Base-by-base conservation (phyloP, 37 sponge, comb jelly and placozoan species). In the Spongilla lacustris region DNA sequence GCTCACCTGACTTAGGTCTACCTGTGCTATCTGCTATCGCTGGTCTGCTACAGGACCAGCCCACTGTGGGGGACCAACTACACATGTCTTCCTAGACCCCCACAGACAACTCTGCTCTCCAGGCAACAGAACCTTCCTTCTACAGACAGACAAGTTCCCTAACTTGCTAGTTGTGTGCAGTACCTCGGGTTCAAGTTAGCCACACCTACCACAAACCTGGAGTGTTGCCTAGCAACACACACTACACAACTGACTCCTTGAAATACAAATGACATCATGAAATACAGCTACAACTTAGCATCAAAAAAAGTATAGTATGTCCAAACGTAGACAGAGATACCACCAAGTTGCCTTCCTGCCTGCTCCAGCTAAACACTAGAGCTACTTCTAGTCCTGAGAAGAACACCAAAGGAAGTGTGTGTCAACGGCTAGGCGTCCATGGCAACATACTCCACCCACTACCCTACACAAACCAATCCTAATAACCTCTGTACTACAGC, bases 341-440 rank as follows among this genome's bases (percentile, higher is more conserved):
- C 58, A 58, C 58, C 58, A 58, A 58, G 14, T 1, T 58, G 4
- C 1, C 58, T 14, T 58, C 58, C 58, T 58, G 58, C 58, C 58
- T 58, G 58, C 58, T 58, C 58, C 58, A 17, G 58, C 58, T 58
- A 58, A 41, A 58, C 58, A 58, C 58, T 58, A 58, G 58, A 17
- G 58, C 58, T 19, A 10, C 58, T 58, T 10, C 58, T 58, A 58
- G 58, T 58, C 58, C 58, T 58, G 58, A 58, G 58, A 58, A 58
- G 58, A 58, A 58, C 58, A 58, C 58, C 58, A 58, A 58, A 58
- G 58, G 58, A 58, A 58, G 58, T 58, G 58, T 58, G 58, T 58
- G 58, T 58, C 58, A 58, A 58, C 19, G 11, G 58, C 58, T 58
- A 58, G 12, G 58, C 19, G 41, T 14, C 21, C 58, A 58, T 58